Base-by-base conservation (phyloP, 2,888 invertebrate species). In the Lycocerus yunnanus region DNA sequence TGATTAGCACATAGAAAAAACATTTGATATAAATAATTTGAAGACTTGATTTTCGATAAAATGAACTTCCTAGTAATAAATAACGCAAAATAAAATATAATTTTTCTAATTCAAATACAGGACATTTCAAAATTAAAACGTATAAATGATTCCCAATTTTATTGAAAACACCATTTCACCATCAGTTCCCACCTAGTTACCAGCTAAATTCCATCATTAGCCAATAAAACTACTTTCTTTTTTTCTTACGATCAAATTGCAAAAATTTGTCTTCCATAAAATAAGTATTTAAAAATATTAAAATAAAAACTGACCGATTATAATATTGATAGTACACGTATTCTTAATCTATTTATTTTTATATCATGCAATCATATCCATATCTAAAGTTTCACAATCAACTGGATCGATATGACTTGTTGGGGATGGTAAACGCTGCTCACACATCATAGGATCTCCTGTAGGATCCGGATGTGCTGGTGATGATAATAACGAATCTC, bases 401-500 rank as follows among this genome's bases (percentile, higher is more conserved):
- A 86, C 84, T 63, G 86, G 83, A 68, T 87, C 86, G 70, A 87
- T 87, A 58, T 80, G 82, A 80, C 86, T 85, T 60, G 85, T 84
- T 4, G 89, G 86, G 20, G 89, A 87, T 20, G 89, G 86, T 77
- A 87, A 80, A 77, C 87, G 84, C 15, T 85, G 86, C 77, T 86
- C 87, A 73, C 84, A 90, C 61, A 93, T 85, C 89, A 93, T 90
- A 4, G 92, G 90, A 84, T 93, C 93, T 63, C 90, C 89, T 18
- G 89, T 89, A 77, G 91, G 90, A 13, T 89, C 88, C 4, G 90
- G 89, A 81, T 89, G 89, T 24, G 90, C 59, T 87, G 89, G 78
- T 86, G 90, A 85, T 85, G 89, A 80, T 88, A 93, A 90, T 13
- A 92, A 90, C 81, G 92, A 91, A 69, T 91, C 90, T 20, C 90